Evolutionary conservation across 2,888 invertebrate species (phyloP), one percentile per base, ranked within the genome.

Genomic region (Brenthis daphne): DNA sequence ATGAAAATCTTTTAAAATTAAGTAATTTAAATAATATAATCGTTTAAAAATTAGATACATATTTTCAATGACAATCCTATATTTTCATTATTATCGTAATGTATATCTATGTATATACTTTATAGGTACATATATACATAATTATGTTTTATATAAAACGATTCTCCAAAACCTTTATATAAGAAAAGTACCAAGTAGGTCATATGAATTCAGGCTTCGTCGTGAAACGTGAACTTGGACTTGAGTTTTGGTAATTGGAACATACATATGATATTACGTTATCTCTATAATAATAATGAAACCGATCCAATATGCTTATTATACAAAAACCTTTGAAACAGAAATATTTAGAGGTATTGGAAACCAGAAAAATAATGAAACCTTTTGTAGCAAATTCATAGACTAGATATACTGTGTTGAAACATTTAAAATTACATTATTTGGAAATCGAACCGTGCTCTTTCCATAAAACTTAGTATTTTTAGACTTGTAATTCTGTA

Each of bases 141-240:
- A 43, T 43, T 43, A 43, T 43, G 11, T 43, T 43, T 50, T 20
- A 20, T 37, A 65, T 57, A 51, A 51, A 37, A 55, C 12, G 51
- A 57, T 51, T 51, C 33, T 53, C 51, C 70, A 67, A 43, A 43
- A 43, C 50, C 50, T 12, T 50, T 50, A 58, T 11, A 29, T 48
- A 73, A 71, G 68, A 50, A 29, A 76, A 73, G 76, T 76, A 76
- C 79, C 81, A 86, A 86, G 84, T 82, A 84, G 87, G 85, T 86
- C 84, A 82, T 88, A 87, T 86, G 87, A 82, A 88, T 88, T 87
- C 86, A 85, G 79, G 79, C 65, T 73, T 67, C 70, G 73, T 71
- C 71, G 69, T 74, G 76, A 78, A 79, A 79, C 81, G 80, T 82
- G 79, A 82, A 82, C 77, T 77, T 77, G 76, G 76, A 76, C 76